Evolutionary conservation across 2,888 invertebrate species (phyloP).

Genomic region (Ichneumon xanthorius): DNA sequence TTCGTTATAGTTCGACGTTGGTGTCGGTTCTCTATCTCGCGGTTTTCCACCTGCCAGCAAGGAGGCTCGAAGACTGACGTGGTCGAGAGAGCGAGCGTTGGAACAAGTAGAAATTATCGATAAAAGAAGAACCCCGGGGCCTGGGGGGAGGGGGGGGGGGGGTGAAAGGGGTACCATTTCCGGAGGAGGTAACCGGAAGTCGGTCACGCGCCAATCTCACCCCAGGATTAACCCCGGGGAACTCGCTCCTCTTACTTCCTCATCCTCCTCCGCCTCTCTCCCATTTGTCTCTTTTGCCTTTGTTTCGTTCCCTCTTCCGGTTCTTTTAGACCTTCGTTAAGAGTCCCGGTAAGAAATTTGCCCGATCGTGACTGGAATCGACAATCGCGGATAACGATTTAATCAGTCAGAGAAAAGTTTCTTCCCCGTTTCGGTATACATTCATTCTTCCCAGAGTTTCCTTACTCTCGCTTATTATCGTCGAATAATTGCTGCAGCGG

Average conservation of each 20-base stretch:
- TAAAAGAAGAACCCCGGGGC: constrained; percentile 11
- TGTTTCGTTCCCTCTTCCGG: constrained; percentile 59
- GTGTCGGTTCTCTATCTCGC: neutral
- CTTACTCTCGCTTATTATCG: neutral
- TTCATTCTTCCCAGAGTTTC: neutral
- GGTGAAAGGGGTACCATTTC: constrained; percentile 24
- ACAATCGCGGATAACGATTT: constrained; percentile 62
- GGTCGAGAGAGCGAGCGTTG: neutral
- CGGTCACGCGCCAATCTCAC: constrained; percentile 44
- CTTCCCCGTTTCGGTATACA: constrained; percentile 18
- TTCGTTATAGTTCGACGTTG: neutral
- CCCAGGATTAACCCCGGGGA: constrained; percentile 34
- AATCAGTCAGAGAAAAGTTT: constrained; percentile 63
- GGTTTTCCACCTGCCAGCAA: constrained; percentile 31
- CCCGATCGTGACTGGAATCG: constrained; percentile 61
- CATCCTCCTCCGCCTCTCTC: constrained; percentile 8
- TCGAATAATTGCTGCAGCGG: constrained; percentile 14
- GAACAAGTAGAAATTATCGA: constrained; percentile 27
- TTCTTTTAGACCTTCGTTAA: constrained; percentile 63
- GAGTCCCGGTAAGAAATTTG: constrained; percentile 56
- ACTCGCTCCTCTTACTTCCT: neutral
- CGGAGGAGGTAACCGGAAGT: constrained; percentile 56
- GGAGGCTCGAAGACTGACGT: constrained; percentile 3
- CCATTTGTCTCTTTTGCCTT: constrained; percentile 42
- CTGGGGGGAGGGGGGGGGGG: neutral